Base-by-base conservation (phyloP, 2,888 invertebrate genomes). In the Acronicta alni region DNA sequence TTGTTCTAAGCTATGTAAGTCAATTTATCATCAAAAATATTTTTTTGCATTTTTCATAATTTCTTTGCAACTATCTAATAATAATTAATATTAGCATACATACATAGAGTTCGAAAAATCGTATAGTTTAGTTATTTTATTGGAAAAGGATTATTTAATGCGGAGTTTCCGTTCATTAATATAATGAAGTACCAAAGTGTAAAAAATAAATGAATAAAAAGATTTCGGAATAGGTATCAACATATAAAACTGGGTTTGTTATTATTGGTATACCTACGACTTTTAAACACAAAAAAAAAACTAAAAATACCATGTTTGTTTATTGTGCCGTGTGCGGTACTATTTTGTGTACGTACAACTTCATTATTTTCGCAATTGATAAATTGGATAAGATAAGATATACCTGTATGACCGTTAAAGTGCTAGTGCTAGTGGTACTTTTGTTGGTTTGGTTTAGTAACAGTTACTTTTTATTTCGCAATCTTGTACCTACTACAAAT, bases 341-440 rank as follows among this genome's bases (percentile, higher is more conserved):
- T 38, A 49, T 48, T 30, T 32, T 12, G 16, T 42, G 39, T 42
- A 20, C 38, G 16, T 44, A 45, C 30, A 43, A 58, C 43, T 60
- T 54, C 35, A 57, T 57, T 37, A 63, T 73, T 74, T 77, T 73
- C 62, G 68, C 69, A 60, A 74, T 81, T 80, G 76, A 75, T 76
- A 79, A 81, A 78, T 79, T 59, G 59, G 75, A 72, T 80, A 71
- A 77, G 83, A 85, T 85, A 78, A 84, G 77, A 82, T 78, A 73
- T n/a, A n/a, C n/a, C n/a, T n/a, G 7, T 30, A 1, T 37, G 32
- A 46, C 20, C 32, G 42, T 26, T 44, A 17, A 14, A 49, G n/a
- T n/a, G 23, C 7, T 0, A 35, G n/a, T 43, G 52, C 49, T 42
- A 32, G 32, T 30, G n/a, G n/a, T 35, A 35, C n/a, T 55, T 18